Percentiles rank a stretch among this genome's conserved stretches.
Evolutionary conservation across 2,888 invertebrate species (phyloP).

Genomic region (Matsumyia berberina): DNA sequence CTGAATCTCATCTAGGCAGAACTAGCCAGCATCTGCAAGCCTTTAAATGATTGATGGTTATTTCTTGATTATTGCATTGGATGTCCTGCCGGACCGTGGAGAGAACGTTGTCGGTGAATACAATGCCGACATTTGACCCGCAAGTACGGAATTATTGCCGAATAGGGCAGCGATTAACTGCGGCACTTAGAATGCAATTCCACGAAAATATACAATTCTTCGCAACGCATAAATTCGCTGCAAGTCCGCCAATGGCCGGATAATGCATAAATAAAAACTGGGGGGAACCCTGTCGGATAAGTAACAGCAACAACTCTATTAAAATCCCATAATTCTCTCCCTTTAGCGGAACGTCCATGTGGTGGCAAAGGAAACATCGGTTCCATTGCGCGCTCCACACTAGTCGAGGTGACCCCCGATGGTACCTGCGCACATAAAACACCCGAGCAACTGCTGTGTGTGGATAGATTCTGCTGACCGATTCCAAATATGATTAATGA

Average conservation of each 20-base stretch:
- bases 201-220: conserved; percentile 68
- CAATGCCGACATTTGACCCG: conserved; percentile 70
- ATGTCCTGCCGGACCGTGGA: conserved; percentile 33
- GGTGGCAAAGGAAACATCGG: conserved; percentile 71
- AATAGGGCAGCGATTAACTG: conserved; percentile 72
- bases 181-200: conserved; percentile 76
- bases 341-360: conserved; percentile 64
- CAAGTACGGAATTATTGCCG: conserved; percentile 46
- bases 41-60: conserved; percentile 71
- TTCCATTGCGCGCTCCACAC: conserved; percentile 54
- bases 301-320: conserved; percentile 76
- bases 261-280: conserved; percentile 68
- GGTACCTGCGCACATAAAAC: conserved; percentile 64
- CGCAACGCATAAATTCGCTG: conserved; percentile 68
- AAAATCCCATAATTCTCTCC: conserved; percentile 76
- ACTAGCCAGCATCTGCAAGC: conserved; percentile 57
- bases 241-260: conserved; percentile 16
- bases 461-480: conserved; percentile 73
- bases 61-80: conserved; percentile 69
- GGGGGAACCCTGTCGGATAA: conserved; percentile 71
- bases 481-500: conserved; percentile 76
- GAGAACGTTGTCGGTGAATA: conserved; percentile 16
- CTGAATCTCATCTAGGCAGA: conserved; percentile 64
- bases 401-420: conserved; percentile 68
- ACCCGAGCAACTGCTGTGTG: conserved; percentile 60